A percentile compares a stretch with the other conserved stretches of the same genome.
phyloP scores from a whole-genome alignment of 2,888 invertebrate species.

The Erannis defoliaria region DNA sequence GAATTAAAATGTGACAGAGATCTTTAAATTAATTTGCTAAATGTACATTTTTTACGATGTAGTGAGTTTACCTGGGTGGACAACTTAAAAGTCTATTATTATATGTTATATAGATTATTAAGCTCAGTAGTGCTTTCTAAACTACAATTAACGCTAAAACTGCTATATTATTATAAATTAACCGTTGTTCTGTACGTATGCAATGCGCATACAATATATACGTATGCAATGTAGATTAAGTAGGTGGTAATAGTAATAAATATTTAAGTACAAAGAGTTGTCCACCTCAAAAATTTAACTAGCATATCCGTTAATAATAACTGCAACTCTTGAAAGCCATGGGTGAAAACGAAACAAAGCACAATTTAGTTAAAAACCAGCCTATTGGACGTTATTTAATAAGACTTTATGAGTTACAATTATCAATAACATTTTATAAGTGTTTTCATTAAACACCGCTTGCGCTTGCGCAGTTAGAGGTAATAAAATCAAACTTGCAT shows the following conservation, averaged over 20 bases:
- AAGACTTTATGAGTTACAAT: slow-evolving; percentile 46
- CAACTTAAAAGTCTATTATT: slow-evolving; percentile 43
- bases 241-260: slow-evolving; percentile 27
- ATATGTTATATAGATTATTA: slow-evolving; percentile 38
- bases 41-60: slow-evolving; percentile 49
- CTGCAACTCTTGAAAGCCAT: slow-evolving; percentile 52
- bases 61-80: slow-evolving; percentile 58
- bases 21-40: slow-evolving; percentile 73
- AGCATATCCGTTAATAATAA: slow-evolving; percentile 65
- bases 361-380: neutral
- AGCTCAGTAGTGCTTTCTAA: slow-evolving; percentile 40
- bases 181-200: slow-evolving; percentile 19
- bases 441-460: slow-evolving; percentile 63
- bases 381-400: neutral
- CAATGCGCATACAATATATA: slow-evolving; percentile 4
- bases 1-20: slow-evolving; percentile 57
- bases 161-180: slow-evolving; percentile 28
- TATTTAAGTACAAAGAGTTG: slow-evolving; percentile 46
- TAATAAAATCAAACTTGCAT: slow-evolving; percentile 60
- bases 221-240: slow-evolving; percentile 35
- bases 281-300: slow-evolving; percentile 59
- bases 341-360: neutral
- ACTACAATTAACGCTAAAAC: slow-evolving; percentile 33
- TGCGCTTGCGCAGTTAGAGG: slow-evolving; percentile 48
- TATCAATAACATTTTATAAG: slow-evolving; percentile 60